Evolutionary conservation across 2,113 vertebrate genomes (phyloP).

Genomic region (Empidonax traillii): DNA sequence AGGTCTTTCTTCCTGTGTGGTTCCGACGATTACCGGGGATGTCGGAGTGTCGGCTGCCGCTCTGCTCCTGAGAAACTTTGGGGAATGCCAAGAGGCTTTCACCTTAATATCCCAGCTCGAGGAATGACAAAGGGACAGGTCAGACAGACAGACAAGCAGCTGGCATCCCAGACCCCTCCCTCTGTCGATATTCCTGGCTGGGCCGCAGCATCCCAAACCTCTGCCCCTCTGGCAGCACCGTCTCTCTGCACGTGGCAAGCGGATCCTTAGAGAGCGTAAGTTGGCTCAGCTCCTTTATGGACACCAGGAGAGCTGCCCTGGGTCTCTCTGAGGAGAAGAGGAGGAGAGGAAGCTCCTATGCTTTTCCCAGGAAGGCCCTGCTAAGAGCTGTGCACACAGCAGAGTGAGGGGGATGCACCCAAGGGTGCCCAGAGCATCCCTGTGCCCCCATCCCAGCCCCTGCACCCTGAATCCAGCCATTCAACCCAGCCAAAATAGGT

Average conservation of each 20-base stretch:
- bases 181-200: not conserved
- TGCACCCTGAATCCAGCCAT: fast-evolving
- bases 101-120: fast-evolving
- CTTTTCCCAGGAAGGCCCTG: not conserved
- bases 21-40: fast-evolving
- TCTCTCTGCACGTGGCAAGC: not conserved
- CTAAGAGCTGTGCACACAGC: not conserved
- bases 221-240: not conserved
- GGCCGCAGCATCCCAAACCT: not conserved
- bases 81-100: not conserved
- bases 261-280: not conserved
- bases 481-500: fast-evolving
- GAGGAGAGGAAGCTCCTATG: fast-evolving
- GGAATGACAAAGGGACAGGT: not conserved
- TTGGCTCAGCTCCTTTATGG: not conserved
- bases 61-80: not conserved
- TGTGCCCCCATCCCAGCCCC: not conserved
- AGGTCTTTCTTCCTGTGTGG: not conserved
- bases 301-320: not conserved
- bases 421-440: not conserved
- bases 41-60: fast-evolving
- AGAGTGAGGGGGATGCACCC: not conserved
- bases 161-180: not conserved
- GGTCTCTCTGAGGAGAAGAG: fast-evolving
- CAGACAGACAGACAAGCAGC: not conserved